A percentile compares a stretch with the other conserved stretches of the same genome.
phyloP scores from a whole-genome alignment of 2,797 vertebrate species.

The Macropus fuliginosus region DNA sequence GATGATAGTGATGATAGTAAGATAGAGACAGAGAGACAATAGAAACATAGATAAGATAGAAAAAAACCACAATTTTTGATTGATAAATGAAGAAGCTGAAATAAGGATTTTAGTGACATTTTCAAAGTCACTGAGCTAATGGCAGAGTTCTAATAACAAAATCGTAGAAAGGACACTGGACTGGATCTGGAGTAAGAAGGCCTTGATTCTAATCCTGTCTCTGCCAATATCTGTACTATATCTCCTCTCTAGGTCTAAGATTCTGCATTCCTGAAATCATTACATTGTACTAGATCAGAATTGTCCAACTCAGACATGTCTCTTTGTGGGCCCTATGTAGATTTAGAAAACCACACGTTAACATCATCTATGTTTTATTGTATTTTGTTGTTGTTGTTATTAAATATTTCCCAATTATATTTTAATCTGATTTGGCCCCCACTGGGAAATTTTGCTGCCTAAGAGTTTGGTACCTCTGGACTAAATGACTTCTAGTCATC shows the following conservation, averaged over 20 bases:
- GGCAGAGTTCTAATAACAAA: not conserved
- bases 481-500: not conserved
- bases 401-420: not conserved
- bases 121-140: not conserved
- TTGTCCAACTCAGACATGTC: not conserved
- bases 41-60: not conserved
- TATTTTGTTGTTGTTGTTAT: not conserved
- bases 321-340: not conserved
- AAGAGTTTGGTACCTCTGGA: not conserved
- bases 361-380: not conserved
- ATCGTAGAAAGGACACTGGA: not conserved
- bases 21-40: not conserved
- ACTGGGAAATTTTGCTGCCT: not conserved
- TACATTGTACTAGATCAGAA: not conserved
- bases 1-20: too few relatives aligned
- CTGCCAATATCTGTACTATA: too few relatives aligned
- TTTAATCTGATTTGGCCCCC: not conserved
- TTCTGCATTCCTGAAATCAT: not conserved
- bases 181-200: not conserved
- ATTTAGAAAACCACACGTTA: not conserved
- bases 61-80: not conserved
- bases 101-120: not conserved
- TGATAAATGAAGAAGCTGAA: not conserved
- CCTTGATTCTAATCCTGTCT: not conserved
- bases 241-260: not conserved